Conservation (phyloP, 2,797 vertebrate species). For the Nothura maculosa region DNA sequence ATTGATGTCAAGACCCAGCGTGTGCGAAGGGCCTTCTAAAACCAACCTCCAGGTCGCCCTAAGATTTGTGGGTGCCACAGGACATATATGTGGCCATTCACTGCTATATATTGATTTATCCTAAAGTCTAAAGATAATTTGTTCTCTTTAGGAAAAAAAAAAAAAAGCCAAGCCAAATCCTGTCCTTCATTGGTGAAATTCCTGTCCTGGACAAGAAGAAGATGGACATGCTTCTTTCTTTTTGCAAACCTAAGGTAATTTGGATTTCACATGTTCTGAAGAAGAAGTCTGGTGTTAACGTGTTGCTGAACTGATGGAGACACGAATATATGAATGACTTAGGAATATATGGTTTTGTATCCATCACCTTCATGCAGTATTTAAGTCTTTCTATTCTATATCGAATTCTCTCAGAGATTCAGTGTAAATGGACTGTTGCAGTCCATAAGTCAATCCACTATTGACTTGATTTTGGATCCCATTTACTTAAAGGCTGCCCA, state of each 20-base stretch:
- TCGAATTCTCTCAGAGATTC: not conserved
- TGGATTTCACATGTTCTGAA: not conserved
- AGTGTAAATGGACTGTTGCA: slow-evolving; percentile 7
- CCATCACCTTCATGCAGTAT: not conserved
- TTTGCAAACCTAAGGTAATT: not conserved
- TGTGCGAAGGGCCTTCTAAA: slow-evolving; percentile 59
- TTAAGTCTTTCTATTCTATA: slow-evolving; percentile 32
- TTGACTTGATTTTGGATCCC: slow-evolving; percentile 27
- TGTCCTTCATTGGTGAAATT: not conserved
- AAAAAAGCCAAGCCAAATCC: not conserved
- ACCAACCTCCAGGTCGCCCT: slow-evolving; percentile 46
- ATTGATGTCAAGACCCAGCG: slow-evolving; percentile 38
- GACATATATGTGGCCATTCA: slow-evolving; percentile 42
- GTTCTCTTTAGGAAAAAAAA: slow-evolving; percentile 20
- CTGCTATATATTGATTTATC: slow-evolving; percentile 10
- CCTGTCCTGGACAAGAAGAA: not conserved
- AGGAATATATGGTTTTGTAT: not conserved
- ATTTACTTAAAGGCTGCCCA: not conserved
- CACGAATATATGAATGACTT: not conserved
- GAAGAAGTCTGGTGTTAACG: not conserved
- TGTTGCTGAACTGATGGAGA: not conserved
- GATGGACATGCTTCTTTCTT: not conserved
- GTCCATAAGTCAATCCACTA: not conserved
- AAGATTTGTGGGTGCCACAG: slow-evolving; percentile 59
- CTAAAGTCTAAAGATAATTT: slow-evolving; percentile 24